Evolutionary conservation across 2,888 invertebrate species (phyloP).

Genomic region (Nomada fabriciana): DNA sequence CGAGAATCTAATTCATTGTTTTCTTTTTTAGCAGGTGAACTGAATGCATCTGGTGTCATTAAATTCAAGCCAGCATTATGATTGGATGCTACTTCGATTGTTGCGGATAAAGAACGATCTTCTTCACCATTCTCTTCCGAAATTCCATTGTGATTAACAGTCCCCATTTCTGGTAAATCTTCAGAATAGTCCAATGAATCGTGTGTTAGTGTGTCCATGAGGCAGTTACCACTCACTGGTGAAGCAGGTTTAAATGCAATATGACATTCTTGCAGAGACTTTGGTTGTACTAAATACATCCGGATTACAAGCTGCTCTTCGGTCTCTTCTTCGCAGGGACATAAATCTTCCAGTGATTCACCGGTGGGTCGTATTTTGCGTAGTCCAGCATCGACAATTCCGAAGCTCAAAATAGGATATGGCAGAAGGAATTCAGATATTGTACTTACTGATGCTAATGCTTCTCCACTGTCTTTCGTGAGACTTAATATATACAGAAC

Average conservation of each 20-base stretch:
- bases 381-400: slow-evolving; percentile 91
- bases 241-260: slow-evolving; percentile 87
- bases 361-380: slow-evolving; percentile 79
- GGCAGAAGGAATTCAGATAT: slow-evolving; percentile 95
- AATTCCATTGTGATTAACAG: slow-evolving; percentile 79
- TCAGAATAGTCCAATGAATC: slow-evolving; percentile 80
- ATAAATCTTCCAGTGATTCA: slow-evolving; percentile 85
- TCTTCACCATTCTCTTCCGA: slow-evolving; percentile 78
- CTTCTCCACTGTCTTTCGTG: slow-evolving; percentile 87
- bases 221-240: slow-evolving; percentile 71
- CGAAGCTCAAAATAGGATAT: slow-evolving; percentile 95
- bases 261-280: slow-evolving; percentile 94
- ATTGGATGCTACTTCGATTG: slow-evolving; percentile 79
- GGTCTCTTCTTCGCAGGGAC: slow-evolving; percentile 86
- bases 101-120: slow-evolving; percentile 77
- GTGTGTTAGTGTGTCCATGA: slow-evolving; percentile 79
- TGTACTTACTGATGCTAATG: slow-evolving; percentile 88
- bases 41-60: slow-evolving; percentile 95
- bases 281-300: slow-evolving; percentile 94
- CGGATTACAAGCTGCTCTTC: slow-evolving; percentile 86
- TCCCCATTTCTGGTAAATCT: slow-evolving; percentile 76
- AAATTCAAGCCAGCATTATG: slow-evolving; percentile 87
- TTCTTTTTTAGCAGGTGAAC: slow-evolving; percentile 86
- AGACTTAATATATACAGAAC: slow-evolving; percentile 93
- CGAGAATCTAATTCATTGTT: slow-evolving; percentile 81